Conservation (phyloP, 2,888 invertebrate genomes). For the Atethmia centrago region DNA sequence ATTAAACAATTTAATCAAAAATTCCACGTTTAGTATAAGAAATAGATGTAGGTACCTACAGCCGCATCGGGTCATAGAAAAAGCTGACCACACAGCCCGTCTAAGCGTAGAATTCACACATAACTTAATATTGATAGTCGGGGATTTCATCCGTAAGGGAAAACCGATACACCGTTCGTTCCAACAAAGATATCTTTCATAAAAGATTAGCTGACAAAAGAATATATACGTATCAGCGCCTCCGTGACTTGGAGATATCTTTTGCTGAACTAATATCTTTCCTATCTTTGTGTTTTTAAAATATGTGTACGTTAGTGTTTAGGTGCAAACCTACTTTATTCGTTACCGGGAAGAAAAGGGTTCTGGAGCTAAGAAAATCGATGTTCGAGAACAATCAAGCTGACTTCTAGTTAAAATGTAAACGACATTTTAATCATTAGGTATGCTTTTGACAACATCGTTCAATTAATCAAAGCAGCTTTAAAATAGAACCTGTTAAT, state of each 20-base stretch:
- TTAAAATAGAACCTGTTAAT: constrained; percentile 1
- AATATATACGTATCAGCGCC: constrained; percentile 57
- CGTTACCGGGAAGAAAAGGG: not conserved
- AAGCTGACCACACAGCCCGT: constrained; percentile 21
- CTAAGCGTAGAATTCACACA: constrained; percentile 9
- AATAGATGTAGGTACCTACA: not conserved
- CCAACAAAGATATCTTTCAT: constrained; percentile 58
- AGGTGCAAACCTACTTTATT: not conserved
- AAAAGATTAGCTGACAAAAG: constrained; percentile 65
- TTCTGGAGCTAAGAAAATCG: constrained; percentile 9
- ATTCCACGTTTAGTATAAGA: not conserved
- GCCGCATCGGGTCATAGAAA: not conserved
- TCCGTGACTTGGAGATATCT: constrained; percentile 61
- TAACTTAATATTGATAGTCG: constrained; percentile 46
- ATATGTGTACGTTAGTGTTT: constrained; percentile 25
- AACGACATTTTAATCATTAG: constrained; percentile 22
- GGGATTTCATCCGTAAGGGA: constrained; percentile 42
- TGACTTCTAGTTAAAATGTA: constrained; percentile 24
- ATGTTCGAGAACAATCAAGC: constrained; percentile 8
- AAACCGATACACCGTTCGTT: constrained; percentile 41
- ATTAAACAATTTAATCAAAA: not conserved
- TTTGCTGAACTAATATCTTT: constrained; percentile 41
- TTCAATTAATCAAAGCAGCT: constrained; percentile 23
- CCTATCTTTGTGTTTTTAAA: constrained; percentile 45
- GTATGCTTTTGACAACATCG: constrained; percentile 22